Evolutionary conservation across 2,888 invertebrate species (phyloP).

Genomic region (Piscicola geometra): DNA sequence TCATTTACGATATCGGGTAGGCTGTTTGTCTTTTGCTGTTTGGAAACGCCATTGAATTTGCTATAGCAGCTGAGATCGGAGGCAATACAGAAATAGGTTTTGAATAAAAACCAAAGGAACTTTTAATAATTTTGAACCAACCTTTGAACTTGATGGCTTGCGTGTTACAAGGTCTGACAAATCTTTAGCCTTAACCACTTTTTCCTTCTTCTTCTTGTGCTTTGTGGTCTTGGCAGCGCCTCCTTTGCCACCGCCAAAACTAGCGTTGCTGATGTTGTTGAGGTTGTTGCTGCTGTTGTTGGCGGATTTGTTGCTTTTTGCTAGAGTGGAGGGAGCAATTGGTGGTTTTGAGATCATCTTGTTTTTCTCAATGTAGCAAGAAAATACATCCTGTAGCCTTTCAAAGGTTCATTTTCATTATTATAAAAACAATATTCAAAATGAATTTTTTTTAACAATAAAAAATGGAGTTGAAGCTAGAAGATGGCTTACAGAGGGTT

Average conservation of each 20-base stretch:
- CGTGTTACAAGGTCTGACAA: slow-evolving; percentile 88
- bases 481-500: slow-evolving; percentile 21
- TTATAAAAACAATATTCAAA: neutral
- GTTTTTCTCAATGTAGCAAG: slow-evolving; percentile 27
- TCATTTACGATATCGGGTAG: slow-evolving; percentile 83
- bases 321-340: neutral
- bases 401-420: neutral
- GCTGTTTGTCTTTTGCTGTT: slow-evolving; percentile 61
- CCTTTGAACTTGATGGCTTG: slow-evolving; percentile 83
- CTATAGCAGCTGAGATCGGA: neutral
- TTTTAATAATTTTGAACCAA: slow-evolving; percentile 23
- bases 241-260: no score
- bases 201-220: slow-evolving; percentile 47
- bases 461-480: neutral
- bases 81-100: no score
- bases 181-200: slow-evolving; percentile 80
- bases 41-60: neutral
- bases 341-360: neutral
- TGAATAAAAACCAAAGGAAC: no score
- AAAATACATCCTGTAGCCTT: slow-evolving; percentile 28
- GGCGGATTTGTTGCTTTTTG: no score
- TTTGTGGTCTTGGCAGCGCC: neutral
- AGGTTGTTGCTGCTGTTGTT: neutral
- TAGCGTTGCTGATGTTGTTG: slow-evolving; percentile 1
- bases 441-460: no score